Evolutionary conservation across 2,113 vertebrate species (phyloP).

Genomic region (Semnornis frantzii): DNA sequence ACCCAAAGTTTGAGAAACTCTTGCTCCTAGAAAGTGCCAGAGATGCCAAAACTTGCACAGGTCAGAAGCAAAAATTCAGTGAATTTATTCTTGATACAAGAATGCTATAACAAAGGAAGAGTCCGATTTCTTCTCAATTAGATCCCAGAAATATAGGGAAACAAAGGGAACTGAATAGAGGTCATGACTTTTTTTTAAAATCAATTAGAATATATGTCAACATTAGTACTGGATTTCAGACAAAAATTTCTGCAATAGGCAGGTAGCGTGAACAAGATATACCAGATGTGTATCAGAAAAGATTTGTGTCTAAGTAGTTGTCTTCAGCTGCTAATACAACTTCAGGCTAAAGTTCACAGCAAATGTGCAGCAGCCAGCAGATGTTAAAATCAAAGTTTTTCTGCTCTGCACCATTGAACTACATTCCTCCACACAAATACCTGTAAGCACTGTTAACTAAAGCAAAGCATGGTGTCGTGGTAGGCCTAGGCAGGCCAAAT

Average conservation of each 20-base stretch:
- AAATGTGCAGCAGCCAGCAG: not conserved
- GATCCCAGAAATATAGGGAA: not conserved
- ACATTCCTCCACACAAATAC: not conserved
- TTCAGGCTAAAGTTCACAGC: not conserved
- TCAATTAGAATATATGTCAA: not conserved
- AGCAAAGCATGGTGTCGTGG: not conserved
- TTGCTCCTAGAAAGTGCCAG: conserved; percentile 23
- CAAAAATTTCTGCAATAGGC: not conserved
- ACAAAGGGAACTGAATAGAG: not conserved
- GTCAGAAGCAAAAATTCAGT: not conserved
- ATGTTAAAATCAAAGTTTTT: not conserved
- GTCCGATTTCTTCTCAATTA: not conserved
- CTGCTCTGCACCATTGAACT: not conserved
- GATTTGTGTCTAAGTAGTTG: rapidly evolving
- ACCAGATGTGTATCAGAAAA: rapidly evolving
- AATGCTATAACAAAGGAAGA: not conserved
- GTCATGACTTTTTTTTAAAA: not conserved
- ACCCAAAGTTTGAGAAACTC: not conserved
- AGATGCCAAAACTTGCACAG: conserved; percentile 4
- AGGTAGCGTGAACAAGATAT: not conserved
- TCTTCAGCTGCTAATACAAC: not conserved
- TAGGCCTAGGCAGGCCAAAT: no score
- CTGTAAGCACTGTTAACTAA: not conserved
- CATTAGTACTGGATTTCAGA: not conserved
- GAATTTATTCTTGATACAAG: not conserved